Base-by-base conservation (phyloP, 2,113 vertebrate species). In the Beaufortia kweichowensis region DNA sequence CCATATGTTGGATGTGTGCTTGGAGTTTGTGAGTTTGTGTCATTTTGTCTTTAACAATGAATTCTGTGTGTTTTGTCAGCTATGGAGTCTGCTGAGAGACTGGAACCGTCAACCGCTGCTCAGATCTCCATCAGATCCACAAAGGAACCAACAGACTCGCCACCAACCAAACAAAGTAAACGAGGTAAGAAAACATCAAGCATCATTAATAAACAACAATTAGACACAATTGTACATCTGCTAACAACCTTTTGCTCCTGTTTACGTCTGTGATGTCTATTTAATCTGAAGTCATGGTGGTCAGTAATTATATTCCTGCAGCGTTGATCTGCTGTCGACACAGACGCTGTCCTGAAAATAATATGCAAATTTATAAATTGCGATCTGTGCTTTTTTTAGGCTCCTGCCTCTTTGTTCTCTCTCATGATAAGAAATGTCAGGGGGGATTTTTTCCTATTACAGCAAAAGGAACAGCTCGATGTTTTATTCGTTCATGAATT, bases 41-140 rank as follows among this genome's bases (percentile, higher is more conserved):
- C n/a, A n/a, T n/a, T n/a, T n/a, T n/a, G n/a, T n/a, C n/a, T n/a
- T 39, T 39, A 11, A 1, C 11, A 10, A 39, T 39, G 8, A 35
- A 35, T 35, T 9, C 10, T 35, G 33, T 3, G 5, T 48, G 2
- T 48, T 48, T 15, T 87, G 79, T 19, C 64, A 98, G 96, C 90
- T 88, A 98, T 97, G 96, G 96, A 98, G 92, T 94, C 95, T 88
- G 93, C 91, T 85, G 95, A 96, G 89, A 87, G 90, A 85, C 86
- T 96, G 89, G 86, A 90, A 31, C 91, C 91, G 84, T 87, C 95
- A 53, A 89, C 92, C 2, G 85, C 92, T 8, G 85, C 86, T 80
- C 90, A 91, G 24, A 91, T 93, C 77, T 85, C 90, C 91, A 78
- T 87, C 90, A 89, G 70, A 67, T 73, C 91, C 15, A 4, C 94